phyloP scores from a whole-genome alignment of 2,113 vertebrate species.

The Sigmodon hispidus region DNA sequence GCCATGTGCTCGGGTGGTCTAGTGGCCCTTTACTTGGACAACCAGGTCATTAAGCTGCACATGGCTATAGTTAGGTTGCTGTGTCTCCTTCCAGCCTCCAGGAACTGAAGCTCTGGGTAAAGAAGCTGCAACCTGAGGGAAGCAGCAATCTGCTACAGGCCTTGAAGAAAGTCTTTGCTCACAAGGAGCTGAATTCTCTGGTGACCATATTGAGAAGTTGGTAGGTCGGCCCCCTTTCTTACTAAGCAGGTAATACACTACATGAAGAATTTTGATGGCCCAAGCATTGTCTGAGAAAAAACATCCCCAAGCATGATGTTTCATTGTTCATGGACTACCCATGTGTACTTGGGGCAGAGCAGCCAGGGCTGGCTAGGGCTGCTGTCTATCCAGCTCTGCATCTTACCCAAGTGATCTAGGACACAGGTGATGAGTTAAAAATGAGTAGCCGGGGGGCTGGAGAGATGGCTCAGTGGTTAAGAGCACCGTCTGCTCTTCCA shows the following conservation, averaged over 20 bases:
- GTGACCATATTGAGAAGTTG: slow-evolving; percentile 85
- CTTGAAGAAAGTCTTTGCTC: slow-evolving; percentile 78
- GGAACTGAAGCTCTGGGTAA: slow-evolving; percentile 87
- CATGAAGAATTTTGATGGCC: not conserved
- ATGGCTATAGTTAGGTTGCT: not conserved
- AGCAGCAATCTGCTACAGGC: slow-evolving; percentile 87
- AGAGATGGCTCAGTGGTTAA: not conserved
- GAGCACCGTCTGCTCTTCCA: too few species aligned
- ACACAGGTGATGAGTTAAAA: not conserved
- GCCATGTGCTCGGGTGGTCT: not conserved
- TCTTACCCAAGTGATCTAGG: not conserved
- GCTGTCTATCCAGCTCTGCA: not conserved
- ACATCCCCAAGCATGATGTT: not conserved
- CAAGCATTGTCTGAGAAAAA: not conserved
- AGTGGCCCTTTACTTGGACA: not conserved
- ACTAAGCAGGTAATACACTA: not conserved
- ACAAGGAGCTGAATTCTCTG: slow-evolving; percentile 85
- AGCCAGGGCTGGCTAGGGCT: not conserved
- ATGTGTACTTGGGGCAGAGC: not conserved
- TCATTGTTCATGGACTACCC: rapidly evolving
- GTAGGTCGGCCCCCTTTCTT: slow-evolving; percentile 80
- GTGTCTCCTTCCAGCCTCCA: slow-evolving; percentile 79
- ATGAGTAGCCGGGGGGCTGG: not conserved
- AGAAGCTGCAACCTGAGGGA: slow-evolving; percentile 77
- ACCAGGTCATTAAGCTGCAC: not conserved